Evolutionary conservation across 2,113 vertebrate species (phyloP).

Genomic region (Piaya cayana): DNA sequence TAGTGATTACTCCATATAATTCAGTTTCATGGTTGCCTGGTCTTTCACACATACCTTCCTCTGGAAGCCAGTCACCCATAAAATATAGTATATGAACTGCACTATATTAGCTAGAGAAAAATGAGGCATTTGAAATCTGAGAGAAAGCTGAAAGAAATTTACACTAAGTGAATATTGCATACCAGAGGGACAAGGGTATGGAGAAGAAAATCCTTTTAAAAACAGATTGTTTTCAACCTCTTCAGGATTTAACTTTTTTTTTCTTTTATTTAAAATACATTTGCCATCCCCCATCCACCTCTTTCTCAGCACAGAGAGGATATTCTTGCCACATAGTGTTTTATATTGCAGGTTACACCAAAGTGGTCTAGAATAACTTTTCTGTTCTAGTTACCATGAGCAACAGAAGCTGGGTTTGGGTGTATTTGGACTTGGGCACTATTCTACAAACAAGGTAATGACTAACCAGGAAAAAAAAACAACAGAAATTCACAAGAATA

Average conservation of each 20-base stretch:
- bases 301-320: background rate
- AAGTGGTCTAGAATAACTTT: background rate
- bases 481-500: background rate
- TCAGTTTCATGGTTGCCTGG: slow-evolving; percentile 31
- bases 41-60: slow-evolving; percentile 53
- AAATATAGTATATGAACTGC: slow-evolving; percentile 34
- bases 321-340: background rate
- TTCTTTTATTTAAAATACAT: background rate
- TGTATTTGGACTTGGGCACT: background rate
- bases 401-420: background rate
- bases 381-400: background rate
- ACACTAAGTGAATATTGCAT: slow-evolving; percentile 30
- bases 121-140: slow-evolving; percentile 33
- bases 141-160: slow-evolving; percentile 53
- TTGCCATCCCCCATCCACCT: background rate
- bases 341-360: background rate
- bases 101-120: slow-evolving; percentile 53
- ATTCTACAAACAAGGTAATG: background rate
- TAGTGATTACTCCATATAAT: slow-evolving; percentile 8
- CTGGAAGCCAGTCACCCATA: slow-evolving; percentile 42
- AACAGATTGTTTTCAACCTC: background rate
- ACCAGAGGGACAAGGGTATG: background rate
- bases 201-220: slow-evolving; percentile 45
- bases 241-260: background rate
- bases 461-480: background rate